Percentiles rank a stretch among this genome's conserved stretches.
These are phyloP conservation scores for Diadophis punctatus DNA, from an alignment of 2,113 vertebrate species.

Conservation along the genomic window DNA sequence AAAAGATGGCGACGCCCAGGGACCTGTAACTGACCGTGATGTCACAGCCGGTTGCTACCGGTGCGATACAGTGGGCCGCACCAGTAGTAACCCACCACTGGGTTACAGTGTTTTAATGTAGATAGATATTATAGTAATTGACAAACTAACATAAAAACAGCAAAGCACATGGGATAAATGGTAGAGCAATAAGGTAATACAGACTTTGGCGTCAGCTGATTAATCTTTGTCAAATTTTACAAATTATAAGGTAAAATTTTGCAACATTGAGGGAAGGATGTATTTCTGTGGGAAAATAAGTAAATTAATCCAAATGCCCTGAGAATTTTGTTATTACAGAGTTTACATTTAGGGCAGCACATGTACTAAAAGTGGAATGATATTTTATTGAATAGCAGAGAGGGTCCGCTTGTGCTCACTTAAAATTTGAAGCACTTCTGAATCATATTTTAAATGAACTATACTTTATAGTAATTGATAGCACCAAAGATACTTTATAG, in stretches of 20 bases:
- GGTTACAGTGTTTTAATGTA: not conserved
- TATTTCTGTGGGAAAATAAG: not conserved
- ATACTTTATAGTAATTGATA: not conserved
- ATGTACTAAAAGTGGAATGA: not conserved
- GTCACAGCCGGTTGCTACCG: no score
- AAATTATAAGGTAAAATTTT: not conserved
- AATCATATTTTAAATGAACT: not conserved
- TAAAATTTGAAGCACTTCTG: not conserved
- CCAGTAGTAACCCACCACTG: no score
- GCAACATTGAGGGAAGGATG: not conserved
- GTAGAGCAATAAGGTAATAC: not conserved
- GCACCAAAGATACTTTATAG: not conserved
- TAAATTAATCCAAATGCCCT: not conserved
- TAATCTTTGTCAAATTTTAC: not conserved
- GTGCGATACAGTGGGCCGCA: no score
- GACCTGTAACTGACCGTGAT: no score
- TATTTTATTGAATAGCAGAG: not conserved
- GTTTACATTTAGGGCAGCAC: not conserved
- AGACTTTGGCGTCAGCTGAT: not conserved
- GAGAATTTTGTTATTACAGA: not conserved
- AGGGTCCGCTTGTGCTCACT: not conserved
- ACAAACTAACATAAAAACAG: not conserved
- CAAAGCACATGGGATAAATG: not conserved
- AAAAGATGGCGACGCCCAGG: no score
- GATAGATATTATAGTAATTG: not conserved